These are phyloP conservation scores for Hylaeus anthracinus DNA, from an alignment of 1,140 invertebrate species.

Conservation along the genomic window DNA sequence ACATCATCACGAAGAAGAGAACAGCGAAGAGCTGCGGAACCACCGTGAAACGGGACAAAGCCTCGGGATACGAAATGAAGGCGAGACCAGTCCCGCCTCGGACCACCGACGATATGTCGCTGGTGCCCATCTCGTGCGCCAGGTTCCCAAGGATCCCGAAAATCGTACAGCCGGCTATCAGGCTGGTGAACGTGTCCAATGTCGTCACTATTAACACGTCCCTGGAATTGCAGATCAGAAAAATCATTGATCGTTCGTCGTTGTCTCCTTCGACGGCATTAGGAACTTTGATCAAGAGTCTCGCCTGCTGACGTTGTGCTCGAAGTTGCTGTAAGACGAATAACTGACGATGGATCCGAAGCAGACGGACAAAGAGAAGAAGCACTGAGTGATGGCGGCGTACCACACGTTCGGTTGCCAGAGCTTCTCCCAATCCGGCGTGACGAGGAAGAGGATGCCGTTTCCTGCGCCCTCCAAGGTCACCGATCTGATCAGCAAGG, in stretches of 20 bases:
- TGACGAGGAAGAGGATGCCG: slow-evolving; percentile 87
- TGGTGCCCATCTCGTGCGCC: slow-evolving; percentile 84
- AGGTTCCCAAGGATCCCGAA: slow-evolving; percentile 92
- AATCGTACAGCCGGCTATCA: slow-evolving; percentile 92
- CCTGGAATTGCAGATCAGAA: slow-evolving; percentile 67
- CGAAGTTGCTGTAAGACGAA: slow-evolving; percentile 91
- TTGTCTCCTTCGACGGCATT: not conserved
- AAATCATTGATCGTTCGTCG: too few relatives aligned
- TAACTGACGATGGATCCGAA: slow-evolving; percentile 91
- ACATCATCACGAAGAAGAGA: slow-evolving; percentile 86
- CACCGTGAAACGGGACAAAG: slow-evolving; percentile 82
- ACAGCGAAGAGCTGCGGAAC: slow-evolving; percentile 85
- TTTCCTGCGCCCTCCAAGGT: slow-evolving; percentile 83
- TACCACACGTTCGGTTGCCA: slow-evolving; percentile 90
- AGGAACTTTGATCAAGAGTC: not conserved
- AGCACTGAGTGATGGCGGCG: slow-evolving; percentile 91
- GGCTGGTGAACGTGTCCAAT: slow-evolving; percentile 90
- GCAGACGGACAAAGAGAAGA: slow-evolving; percentile 91
- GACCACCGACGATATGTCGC: slow-evolving; percentile 81
- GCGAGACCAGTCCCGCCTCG: slow-evolving; percentile 85
- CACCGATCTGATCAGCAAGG: slow-evolving; percentile 84
- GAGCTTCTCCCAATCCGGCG: slow-evolving; percentile 86
- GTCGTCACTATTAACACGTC: slow-evolving; percentile 89
- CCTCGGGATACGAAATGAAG: slow-evolving; percentile 87
- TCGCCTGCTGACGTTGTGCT: slow-evolving; percentile 90